A percentile compares a stretch with the other conserved stretches of the same genome.
phyloP scores from a whole-genome alignment of 2,888 invertebrate species.

The Shargacucullia verbasci region DNA sequence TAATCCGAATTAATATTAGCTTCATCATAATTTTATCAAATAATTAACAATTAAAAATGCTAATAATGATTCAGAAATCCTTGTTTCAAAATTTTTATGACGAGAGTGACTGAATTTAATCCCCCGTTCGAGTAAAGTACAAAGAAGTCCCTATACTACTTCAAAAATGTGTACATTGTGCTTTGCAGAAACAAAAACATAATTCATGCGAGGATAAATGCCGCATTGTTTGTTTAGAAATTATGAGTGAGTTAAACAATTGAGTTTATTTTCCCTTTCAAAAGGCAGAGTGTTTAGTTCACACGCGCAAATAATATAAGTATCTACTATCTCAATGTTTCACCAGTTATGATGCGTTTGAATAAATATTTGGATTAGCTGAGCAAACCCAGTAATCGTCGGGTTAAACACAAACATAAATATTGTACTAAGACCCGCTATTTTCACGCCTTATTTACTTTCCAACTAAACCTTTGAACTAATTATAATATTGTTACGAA shows the following conservation, averaged over 20 bases:
- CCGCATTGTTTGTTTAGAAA: too few species aligned
- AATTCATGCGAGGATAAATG: too few species aligned
- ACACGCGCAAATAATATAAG: conserved; percentile 5
- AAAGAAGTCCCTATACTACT: too few species aligned
- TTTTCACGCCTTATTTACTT: conserved; percentile 22
- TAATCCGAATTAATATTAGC: too few species aligned
- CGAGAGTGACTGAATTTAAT: too few species aligned
- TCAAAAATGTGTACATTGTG: too few species aligned
- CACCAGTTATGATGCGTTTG: conserved; percentile 55
- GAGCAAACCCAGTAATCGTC: conserved; percentile 8
- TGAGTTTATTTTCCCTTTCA: neutral
- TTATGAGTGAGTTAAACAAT: neutral
- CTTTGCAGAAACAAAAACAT: too few species aligned
- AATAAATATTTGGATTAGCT: conserved; percentile 59
- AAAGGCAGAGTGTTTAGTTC: neutral
- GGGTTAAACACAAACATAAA: conserved; percentile 15
- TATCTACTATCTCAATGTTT: conserved; percentile 15
- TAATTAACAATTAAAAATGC: too few species aligned
- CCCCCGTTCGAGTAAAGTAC: too few species aligned
- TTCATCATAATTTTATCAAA: too few species aligned
- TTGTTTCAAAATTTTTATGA: too few species aligned
- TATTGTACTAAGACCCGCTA: conserved; percentile 10
- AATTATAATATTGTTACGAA: neutral
- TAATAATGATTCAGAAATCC: too few species aligned
- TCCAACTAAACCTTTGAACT: neutral